These are phyloP conservation scores for Nephrotoma appendiculata DNA, from an alignment of 2,888 invertebrate species.

Conservation along the genomic window DNA sequence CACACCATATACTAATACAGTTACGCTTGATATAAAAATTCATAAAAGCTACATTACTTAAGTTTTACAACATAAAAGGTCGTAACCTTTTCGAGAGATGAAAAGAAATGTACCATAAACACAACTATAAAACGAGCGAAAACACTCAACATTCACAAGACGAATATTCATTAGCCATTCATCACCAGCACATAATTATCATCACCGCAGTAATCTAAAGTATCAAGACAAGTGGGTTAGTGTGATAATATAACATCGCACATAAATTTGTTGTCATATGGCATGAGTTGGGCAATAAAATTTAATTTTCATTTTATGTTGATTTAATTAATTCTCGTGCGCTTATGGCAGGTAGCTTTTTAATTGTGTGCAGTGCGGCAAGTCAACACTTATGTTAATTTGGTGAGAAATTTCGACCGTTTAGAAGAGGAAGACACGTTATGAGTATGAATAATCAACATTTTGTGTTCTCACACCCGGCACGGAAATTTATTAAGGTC, in stretches of 20 bases:
- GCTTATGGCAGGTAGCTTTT: neutral
- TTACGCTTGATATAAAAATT: neutral
- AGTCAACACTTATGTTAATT: neutral
- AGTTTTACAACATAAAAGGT: neutral
- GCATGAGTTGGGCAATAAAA: neutral
- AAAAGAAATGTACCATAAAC: neutral
- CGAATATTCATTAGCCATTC: neutral
- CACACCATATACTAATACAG: too few relatives aligned
- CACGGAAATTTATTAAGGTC: neutral
- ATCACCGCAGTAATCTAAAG: neutral
- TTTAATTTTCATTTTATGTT: neutral
- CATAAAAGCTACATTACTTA: neutral
- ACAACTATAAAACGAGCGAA: neutral
- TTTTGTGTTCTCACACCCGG: neutral
- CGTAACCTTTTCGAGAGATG: neutral
- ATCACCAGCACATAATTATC: neutral
- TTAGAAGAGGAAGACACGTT: neutral
- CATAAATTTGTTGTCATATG: neutral
- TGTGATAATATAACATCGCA: neutral
- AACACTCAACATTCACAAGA: neutral
- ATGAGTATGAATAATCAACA: neutral
- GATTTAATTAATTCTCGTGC: neutral
- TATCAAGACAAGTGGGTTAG: neutral
- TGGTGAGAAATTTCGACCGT: neutral
- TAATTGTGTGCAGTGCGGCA: neutral